Evolutionary conservation across 2,888 invertebrate species (phyloP).

Genomic region (Cyclophora punctaria): DNA sequence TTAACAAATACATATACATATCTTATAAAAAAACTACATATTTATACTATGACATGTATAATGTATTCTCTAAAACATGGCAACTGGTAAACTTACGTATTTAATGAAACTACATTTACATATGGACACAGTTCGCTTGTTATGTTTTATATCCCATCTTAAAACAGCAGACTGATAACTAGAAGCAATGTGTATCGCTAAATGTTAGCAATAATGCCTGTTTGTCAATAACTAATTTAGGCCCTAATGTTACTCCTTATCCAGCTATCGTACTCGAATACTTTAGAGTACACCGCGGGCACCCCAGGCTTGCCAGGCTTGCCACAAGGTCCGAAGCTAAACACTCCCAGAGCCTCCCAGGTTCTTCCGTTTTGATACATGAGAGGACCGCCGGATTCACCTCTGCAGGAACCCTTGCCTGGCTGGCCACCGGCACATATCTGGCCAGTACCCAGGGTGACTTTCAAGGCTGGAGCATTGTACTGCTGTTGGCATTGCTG

Average conservation of each 20-base stretch:
- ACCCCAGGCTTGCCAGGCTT: constrained; percentile 62
- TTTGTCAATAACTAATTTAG: constrained; percentile 4
- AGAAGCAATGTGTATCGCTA: no score
- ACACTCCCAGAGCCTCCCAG: constrained; percentile 64
- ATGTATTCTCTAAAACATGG: no score
- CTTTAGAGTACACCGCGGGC: constrained; percentile 79
- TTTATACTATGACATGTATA: no score
- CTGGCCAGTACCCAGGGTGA: constrained; percentile 31
- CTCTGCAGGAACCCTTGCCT: constrained; percentile 75
- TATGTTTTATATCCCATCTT: no score
- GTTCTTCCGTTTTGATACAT: constrained; percentile 43
- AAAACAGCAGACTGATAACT: no score
- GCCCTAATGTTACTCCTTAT: constrained; percentile 47
- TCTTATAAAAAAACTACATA: no score
- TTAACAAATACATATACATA: no score
- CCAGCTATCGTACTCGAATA: constrained; percentile 73
- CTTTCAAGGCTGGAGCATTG: constrained; percentile 12
- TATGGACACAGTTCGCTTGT: no score
- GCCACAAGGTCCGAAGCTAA: constrained; percentile 80
- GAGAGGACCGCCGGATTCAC: constrained; percentile 79
- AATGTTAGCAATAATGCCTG: not conserved
- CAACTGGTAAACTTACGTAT: no score
- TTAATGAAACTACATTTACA: no score
- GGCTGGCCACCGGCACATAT: constrained; percentile 76
- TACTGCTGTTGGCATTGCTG: constrained; percentile 30